A percentile compares a stretch with the other conserved stretches of the same genome.
These are phyloP conservation scores for Nemurella pictetii DNA, from an alignment of 2,888 invertebrate species.

Conservation along the genomic window DNA sequence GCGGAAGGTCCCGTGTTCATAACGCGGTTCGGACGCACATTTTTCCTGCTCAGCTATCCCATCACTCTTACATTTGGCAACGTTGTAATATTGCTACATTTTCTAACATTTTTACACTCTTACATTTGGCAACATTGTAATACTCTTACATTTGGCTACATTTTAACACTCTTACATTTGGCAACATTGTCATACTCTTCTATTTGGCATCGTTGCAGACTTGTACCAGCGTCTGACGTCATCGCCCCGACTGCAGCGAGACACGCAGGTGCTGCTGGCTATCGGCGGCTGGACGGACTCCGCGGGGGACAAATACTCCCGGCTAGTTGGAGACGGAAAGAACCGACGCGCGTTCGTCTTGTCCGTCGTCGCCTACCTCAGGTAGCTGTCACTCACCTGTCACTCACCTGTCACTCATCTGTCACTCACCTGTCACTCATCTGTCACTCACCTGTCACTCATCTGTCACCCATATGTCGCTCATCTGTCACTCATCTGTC, in stretches of 20 bases:
- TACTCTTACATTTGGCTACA: not conserved
- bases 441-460: too few relatives aligned
- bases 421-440: too few relatives aligned
- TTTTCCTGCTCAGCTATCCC: too few relatives aligned
- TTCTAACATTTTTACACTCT: not conserved
- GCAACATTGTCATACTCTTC: not conserved
- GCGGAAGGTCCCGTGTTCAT: too few relatives aligned
- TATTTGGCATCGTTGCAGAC: slow-evolving; percentile 59
- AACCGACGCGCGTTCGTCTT: slow-evolving; percentile 71
- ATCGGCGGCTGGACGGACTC: slow-evolving; percentile 97
- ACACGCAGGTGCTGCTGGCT: slow-evolving; percentile 68
- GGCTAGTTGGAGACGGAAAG: slow-evolving; percentile 68
- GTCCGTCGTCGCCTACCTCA: slow-evolving; percentile 70
- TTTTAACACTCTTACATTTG: not conserved
- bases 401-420: too few relatives aligned
- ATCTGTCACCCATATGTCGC: too few relatives aligned
- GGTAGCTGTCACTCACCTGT: too few relatives aligned
- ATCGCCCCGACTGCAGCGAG: slow-evolving; percentile 56
- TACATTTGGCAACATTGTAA: not conserved
- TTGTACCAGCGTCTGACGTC: slow-evolving; percentile 78
- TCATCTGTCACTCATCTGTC: too few relatives aligned
- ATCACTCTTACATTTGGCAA: too few relatives aligned
- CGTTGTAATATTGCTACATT: too few relatives aligned
- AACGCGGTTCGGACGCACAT: too few relatives aligned
- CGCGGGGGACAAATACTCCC: slow-evolving; percentile 82